A percentile compares a stretch with the other conserved stretches of the same genome.
phyloP scores from a whole-genome alignment of 2,888 invertebrate genomes.

The Epinotia bilunana region DNA sequence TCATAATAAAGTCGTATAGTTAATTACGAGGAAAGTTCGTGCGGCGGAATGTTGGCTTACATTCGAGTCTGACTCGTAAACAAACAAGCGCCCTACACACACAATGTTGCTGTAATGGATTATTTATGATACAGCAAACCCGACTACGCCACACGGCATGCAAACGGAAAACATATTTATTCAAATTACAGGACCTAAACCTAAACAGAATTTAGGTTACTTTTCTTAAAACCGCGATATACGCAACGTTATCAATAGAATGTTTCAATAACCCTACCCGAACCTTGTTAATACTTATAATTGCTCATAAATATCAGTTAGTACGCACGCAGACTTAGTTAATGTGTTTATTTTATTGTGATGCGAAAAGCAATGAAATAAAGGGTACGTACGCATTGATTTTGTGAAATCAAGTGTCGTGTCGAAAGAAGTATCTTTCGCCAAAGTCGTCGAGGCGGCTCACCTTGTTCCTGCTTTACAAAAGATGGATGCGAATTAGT shows the following conservation, averaged over 20 bases:
- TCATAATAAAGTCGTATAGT: slow-evolving; percentile 39
- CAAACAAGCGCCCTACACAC: slow-evolving; percentile 29
- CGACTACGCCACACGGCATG: neutral
- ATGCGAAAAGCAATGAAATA: slow-evolving; percentile 5
- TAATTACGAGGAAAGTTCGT: slow-evolving; percentile 45
- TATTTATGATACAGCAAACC: slow-evolving; percentile 5
- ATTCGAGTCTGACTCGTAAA: slow-evolving; percentile 3
- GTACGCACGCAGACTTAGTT: slow-evolving; percentile 18
- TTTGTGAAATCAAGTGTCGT: neutral
- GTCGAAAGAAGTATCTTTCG: neutral
- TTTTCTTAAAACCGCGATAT: neutral
- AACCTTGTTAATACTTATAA: neutral
- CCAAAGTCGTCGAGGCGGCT: neutral
- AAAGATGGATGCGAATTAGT: slow-evolving; percentile 29
- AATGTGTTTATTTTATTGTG: slow-evolving; percentile 22
- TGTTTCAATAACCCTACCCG: slow-evolving; percentile 19
- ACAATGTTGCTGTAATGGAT: slow-evolving; percentile 19
- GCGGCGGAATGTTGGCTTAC: slow-evolving; percentile 30
- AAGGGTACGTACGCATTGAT: slow-evolving; percentile 1
- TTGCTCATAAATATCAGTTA: slow-evolving; percentile 22
- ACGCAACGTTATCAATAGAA: slow-evolving; percentile 23
- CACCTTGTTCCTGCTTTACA: slow-evolving; percentile 16
- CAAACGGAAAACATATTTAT: neutral
- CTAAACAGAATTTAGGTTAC: slow-evolving; percentile 7
- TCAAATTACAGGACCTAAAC: neutral